These are phyloP conservation scores for Eunapius fragilis DNA, from an alignment of 37 sponge, comb jelly and placozoan genomes.

Conservation along the genomic window DNA sequence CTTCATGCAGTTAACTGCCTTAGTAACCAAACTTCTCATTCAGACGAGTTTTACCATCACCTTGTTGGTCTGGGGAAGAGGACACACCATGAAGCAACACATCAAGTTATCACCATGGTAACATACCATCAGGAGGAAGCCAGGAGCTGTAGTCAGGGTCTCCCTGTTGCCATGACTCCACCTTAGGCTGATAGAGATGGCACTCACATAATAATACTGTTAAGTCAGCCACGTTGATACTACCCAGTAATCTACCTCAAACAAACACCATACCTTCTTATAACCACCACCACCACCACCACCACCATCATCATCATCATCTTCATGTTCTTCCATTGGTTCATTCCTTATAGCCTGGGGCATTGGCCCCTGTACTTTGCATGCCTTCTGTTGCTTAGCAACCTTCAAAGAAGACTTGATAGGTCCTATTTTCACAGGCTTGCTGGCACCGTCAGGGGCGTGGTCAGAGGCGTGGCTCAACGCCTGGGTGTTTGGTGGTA, in stretches of 20 bases:
- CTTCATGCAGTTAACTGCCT: neutral
- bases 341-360: neutral
- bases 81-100: neutral
- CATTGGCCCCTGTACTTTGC: neutral
- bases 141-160: constrained; percentile 55
- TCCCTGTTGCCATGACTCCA: neutral
- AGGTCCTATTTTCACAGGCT: neutral
- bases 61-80: constrained; percentile 64
- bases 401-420: neutral
- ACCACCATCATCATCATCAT: neutral
- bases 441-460: neutral
- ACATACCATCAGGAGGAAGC: constrained; percentile 76
- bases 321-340: neutral
- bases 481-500: neutral
- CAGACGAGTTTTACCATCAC: constrained; percentile 80
- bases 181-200: neutral
- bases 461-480: neutral
- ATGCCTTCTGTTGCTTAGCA: neutral
- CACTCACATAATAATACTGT: neutral
- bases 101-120: neutral
- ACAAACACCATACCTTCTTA: neutral
- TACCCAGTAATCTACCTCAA: too few relatives aligned
- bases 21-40: constrained; percentile 90
- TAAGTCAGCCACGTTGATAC: too few relatives aligned
- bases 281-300: neutral